Evolutionary conservation across 2,113 vertebrate species (phyloP), one percentile per base, ranked within the genome.

Genomic region (Oceanites oceanicus): DNA sequence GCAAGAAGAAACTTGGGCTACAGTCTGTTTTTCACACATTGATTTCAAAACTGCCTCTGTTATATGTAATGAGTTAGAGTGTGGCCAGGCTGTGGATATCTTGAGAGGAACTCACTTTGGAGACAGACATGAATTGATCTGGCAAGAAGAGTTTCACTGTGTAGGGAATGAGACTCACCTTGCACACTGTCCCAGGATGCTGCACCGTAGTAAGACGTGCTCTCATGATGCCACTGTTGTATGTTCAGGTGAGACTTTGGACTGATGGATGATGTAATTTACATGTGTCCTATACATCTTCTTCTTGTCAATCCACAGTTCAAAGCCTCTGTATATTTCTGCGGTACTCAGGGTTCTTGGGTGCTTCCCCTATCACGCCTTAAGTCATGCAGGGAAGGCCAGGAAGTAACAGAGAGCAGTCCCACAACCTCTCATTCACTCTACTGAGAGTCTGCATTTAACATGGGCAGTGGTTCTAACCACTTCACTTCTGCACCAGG

Each of bases 221-320:
- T 84, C 52, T 78, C 97, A 97, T 63, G 96, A 97, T 25, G 96
- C 96, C 70, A 89, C 75, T 23, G 11, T 98, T 29, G 15, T 98
- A 55, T 98, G 98, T 88, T 97, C 98, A 97, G 97, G 98, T 98
- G 74, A 98, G 98, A 79, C 16, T 88, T 84, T 36, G n/a, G 36
- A 76, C 10, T 25, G 59, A 49, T 25, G 15, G 20, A 50, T 1
- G 20, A 50, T 1, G 0, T 78, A 59, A 74, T 56, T 80, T 55
- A 36, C 7, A 7, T 3, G 2, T 73, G 15, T 36, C 44, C 59
- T 66, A 5, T 13, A 58, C 22, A 18, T 26, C 18, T 83, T 93
- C 44, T 71, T 90, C 50, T 42, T 59, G 11, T 40, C n/a, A 86
- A 53, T 3, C 4, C 61, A 52, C n/a, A 40, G 26, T 75, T 73